Percentiles rank a stretch among this genome's conserved stretches.
Evolutionary conservation across 2,113 vertebrate species (phyloP).

Genomic region (Brachirus orientalis): DNA sequence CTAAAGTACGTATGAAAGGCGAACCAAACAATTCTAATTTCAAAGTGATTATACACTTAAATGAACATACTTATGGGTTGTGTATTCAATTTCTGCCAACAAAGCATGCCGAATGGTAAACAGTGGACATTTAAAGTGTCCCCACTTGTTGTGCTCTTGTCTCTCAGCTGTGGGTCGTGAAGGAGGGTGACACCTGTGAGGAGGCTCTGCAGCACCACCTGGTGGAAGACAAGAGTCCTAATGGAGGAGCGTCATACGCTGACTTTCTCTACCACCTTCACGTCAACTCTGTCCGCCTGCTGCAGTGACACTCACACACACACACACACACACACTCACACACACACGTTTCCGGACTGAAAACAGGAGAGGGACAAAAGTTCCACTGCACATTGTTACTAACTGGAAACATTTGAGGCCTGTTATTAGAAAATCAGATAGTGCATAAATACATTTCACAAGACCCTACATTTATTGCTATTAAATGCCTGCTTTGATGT

Average conservation of each 20-base stretch:
- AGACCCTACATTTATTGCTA: conserved; percentile 11
- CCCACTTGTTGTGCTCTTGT: conserved; percentile 7
- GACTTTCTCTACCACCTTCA: conserved; percentile 85
- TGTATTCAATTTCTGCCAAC: too few relatives aligned
- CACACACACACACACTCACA: not conserved
- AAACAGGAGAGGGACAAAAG: not conserved
- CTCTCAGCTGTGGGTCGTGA: conserved; percentile 78
- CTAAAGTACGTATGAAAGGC: too few relatives aligned
- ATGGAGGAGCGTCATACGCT: conserved; percentile 82
- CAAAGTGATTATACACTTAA: too few relatives aligned
- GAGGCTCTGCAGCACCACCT: conserved; percentile 80
- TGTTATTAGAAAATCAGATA: too few relatives aligned
- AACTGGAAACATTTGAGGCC: not conserved
- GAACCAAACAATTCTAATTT: too few relatives aligned
- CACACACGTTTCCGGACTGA: not conserved
- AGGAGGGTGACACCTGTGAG: conserved; percentile 80
- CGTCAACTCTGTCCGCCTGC: conserved; percentile 75
- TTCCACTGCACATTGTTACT: not conserved
- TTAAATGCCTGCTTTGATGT: conserved; percentile 24
- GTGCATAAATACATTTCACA: conserved; percentile 27
- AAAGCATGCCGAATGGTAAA: not conserved
- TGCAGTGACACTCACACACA: conserved; percentile 59
- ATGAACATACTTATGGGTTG: too few relatives aligned
- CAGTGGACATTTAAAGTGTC: too few relatives aligned
- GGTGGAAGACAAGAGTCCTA: conserved; percentile 84